A percentile compares a stretch with the other conserved stretches of the same genome.
Conservation (phyloP, 2,113 vertebrate species). For the Hemibagrus wyckioides region DNA sequence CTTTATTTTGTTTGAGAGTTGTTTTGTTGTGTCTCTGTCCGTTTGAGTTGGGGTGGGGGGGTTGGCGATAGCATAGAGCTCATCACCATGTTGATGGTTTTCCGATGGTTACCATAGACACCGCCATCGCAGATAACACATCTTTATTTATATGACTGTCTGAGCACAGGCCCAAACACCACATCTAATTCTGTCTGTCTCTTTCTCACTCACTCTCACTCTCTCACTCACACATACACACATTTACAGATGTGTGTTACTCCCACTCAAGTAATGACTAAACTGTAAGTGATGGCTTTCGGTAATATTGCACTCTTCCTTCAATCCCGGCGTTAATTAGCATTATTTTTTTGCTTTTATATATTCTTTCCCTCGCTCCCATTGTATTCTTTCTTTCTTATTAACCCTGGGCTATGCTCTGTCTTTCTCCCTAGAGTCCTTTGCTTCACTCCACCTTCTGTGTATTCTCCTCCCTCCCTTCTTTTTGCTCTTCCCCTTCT, state of each 20-base stretch:
- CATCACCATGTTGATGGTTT: constrained; percentile 17
- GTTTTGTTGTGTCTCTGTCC: not conserved
- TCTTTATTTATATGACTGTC: constrained; percentile 1
- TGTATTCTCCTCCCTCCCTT: constrained; percentile 2
- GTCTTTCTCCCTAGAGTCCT: constrained; percentile 14
- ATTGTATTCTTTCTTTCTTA: not conserved
- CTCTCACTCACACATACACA: not conserved
- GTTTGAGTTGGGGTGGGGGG: not conserved
- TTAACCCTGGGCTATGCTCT: constrained; percentile 4
- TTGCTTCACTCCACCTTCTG: not conserved
- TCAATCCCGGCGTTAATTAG: not conserved
- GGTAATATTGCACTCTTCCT: not conserved
- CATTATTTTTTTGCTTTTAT: not conserved
- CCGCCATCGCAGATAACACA: not conserved
- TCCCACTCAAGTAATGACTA: not conserved
- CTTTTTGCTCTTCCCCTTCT: not conserved
- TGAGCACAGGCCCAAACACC: not conserved
- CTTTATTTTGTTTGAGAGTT: not conserved
- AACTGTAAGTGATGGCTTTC: constrained; percentile 14
- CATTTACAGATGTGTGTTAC: not conserved
- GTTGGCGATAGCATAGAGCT: not conserved
- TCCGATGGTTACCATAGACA: constrained; percentile 26
- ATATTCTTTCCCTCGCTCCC: not conserved
- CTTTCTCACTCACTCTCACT: not conserved
- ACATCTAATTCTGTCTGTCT: not conserved